phyloP scores from a whole-genome alignment of 2,888 invertebrate species.

The Chalcis sispes region DNA sequence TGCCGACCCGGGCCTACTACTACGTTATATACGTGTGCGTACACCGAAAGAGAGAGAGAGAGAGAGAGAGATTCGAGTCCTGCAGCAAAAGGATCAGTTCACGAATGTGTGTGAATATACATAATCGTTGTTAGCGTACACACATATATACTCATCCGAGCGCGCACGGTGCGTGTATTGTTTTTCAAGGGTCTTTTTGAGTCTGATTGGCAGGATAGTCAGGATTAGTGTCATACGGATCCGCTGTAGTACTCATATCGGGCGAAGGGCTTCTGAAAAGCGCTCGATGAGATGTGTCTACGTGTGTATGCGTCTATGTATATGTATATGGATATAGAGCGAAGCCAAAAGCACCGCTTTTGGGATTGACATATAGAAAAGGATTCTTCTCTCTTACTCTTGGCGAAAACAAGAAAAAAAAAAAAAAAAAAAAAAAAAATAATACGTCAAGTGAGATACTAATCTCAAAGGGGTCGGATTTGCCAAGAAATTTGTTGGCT shows the following conservation, averaged over 20 bases:
- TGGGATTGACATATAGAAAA: slow-evolving; percentile 43
- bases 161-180: slow-evolving; percentile 53
- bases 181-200: slow-evolving; percentile 60
- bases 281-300: slow-evolving; percentile 54
- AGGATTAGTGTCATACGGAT: slow-evolving; percentile 65
- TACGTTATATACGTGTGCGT: neutral
- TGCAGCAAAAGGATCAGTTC: slow-evolving; percentile 23
- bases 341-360: slow-evolving; percentile 4
- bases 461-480: slow-evolving; percentile 25
- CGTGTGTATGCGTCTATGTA: too few species aligned
- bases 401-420: too few species aligned
- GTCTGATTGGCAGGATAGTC: slow-evolving; percentile 63
- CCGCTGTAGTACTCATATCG: slow-evolving; percentile 38
- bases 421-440: too few species aligned
- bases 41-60: neutral
- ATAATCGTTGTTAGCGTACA: too few species aligned
- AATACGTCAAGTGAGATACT: slow-evolving; percentile 41
- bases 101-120: slow-evolving; percentile 53
- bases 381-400: too few species aligned
- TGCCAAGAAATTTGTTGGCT: neutral
- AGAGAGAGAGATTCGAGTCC: neutral
- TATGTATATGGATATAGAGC: too few species aligned
- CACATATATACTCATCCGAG: neutral
- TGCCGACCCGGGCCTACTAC: slow-evolving; percentile 54
- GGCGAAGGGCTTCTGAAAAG: slow-evolving; percentile 61